Base-by-base conservation (phyloP, 2,888 invertebrate genomes). In the Lobophora halterata region DNA sequence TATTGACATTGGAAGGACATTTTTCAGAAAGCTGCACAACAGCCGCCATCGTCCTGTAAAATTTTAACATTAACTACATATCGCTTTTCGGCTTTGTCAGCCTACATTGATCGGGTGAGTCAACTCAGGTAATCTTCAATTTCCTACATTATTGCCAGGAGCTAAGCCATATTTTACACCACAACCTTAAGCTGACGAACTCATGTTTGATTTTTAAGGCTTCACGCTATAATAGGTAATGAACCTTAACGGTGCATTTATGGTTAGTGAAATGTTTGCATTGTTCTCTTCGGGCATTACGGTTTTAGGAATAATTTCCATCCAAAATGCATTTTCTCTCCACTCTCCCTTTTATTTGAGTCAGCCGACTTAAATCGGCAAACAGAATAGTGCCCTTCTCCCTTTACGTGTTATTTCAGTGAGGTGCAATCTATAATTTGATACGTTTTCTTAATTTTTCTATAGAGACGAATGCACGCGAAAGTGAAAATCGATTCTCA, bases 401-500 rank as follows among this genome's bases (percentile, higher is more conserved):
- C n/a, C n/a, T n/a, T n/a, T n/a, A n/a, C n/a, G n/a, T n/a, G n/a
- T n/a, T n/a, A n/a, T n/a, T n/a, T n/a, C n/a, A n/a, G n/a, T n/a
- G n/a, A n/a, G n/a, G n/a, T n/a, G n/a, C n/a, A n/a, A n/a, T n/a
- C n/a, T n/a, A 31, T 5, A 26, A n/a, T 27, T n/a, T 6, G 6
- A 25, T 12, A 14, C 9, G 46, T 40, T 58, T 53, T 54, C 53
- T 49, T 47, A 52, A 46, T 40, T 58, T 53, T 54, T 54, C 51
- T 47, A 52, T 59, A 41, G 49, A 39, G 59, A 60, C 59, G 50
- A 58, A 54, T 60, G 60, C 61, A 64, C 56, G 65, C 55, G 71
- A 83, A 81, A 82, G 79, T 75, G 73, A 75, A 75, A 76, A 80
- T 79, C 72, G 71, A 79, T 79, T 66, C 64, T 61, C 51, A 64